Percentiles rank a stretch among this genome's conserved stretches.
Evolutionary conservation across 2,797 vertebrate species (phyloP).

Genomic region (Gallinago solitaria): DNA sequence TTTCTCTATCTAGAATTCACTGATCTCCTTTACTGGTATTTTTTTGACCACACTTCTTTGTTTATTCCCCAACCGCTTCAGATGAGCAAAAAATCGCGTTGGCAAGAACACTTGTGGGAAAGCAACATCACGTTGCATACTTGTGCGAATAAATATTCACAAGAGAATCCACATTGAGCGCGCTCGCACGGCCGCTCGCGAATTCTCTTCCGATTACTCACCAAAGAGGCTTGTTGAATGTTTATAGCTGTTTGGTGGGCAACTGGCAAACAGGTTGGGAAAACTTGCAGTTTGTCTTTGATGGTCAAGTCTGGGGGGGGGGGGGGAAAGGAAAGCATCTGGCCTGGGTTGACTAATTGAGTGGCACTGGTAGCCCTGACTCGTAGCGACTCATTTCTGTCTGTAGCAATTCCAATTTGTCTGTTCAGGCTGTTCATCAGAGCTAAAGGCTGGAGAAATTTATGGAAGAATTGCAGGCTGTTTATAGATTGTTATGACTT

Average conservation of each 20-base stretch:
- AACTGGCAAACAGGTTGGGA: background rate
- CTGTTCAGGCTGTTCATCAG: background rate
- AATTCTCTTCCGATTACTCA: constrained; percentile 28
- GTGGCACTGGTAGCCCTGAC: background rate
- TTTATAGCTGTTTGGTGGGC: constrained; percentile 36
- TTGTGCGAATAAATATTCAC: constrained; percentile 33
- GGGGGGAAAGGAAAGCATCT: background rate
- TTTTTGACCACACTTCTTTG: background rate
- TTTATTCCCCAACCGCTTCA: background rate
- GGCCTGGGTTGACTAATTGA: background rate
- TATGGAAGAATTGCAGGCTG: background rate
- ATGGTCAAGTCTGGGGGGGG: background rate
- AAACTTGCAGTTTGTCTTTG: background rate
- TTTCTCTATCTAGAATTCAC: background rate
- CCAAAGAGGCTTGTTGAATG: background rate
- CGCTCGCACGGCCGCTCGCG: background rate
- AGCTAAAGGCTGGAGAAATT: background rate
- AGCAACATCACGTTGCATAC: background rate
- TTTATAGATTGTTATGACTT: background rate
- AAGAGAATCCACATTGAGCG: background rate
- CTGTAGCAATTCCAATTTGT: background rate
- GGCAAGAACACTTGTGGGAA: constrained; percentile 61
- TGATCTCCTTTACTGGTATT: background rate
- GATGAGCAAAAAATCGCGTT: background rate
- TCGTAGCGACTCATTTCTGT: fast-evolving